Evolutionary conservation across 2,113 vertebrate species (phyloP).

Genomic region (Heterotilapia buettikoferi): DNA sequence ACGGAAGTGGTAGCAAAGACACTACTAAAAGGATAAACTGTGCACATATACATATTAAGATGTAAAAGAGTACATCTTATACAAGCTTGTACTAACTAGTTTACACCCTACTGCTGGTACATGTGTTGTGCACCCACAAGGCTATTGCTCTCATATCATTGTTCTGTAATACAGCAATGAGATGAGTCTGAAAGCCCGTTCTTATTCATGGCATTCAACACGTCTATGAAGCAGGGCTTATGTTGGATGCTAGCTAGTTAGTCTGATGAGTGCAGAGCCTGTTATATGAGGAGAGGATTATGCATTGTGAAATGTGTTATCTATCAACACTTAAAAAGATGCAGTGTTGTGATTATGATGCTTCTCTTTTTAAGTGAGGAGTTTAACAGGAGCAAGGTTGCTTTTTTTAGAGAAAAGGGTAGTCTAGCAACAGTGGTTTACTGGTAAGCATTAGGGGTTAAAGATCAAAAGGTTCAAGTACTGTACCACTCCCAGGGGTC

Average conservation of each 20-base stretch:
- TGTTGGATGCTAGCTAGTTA: slow-evolving; percentile 28
- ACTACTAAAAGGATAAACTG: not conserved
- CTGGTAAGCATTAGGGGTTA: slow-evolving; percentile 5
- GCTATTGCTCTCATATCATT: slow-evolving; percentile 19
- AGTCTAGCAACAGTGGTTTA: slow-evolving; percentile 11
- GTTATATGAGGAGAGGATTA: slow-evolving; percentile 23
- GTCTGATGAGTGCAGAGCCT: slow-evolving; percentile 23
- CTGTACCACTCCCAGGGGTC: slow-evolving; percentile 32
- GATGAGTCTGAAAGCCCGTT: slow-evolving; percentile 23
- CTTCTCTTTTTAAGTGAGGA: slow-evolving; percentile 62
- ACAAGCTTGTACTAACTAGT: not conserved
- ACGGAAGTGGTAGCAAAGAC: not conserved
- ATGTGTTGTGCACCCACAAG: slow-evolving; percentile 17
- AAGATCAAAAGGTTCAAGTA: slow-evolving; percentile 20
- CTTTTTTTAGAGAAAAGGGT: not conserved
- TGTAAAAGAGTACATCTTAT: not conserved
- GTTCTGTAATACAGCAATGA: slow-evolving; percentile 13
- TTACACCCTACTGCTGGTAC: slow-evolving; percentile 9
- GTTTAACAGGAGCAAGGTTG: not conserved
- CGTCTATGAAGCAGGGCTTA: slow-evolving; percentile 1
- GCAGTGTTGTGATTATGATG: slow-evolving; percentile 4
- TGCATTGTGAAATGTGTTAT: slow-evolving; percentile 34
- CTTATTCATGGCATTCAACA: slow-evolving; percentile 15
- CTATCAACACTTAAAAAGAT: slow-evolving; percentile 61
- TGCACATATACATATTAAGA: not conserved